These are phyloP conservation scores for Epinephelus awoara DNA, from an alignment of 2,797 vertebrate species.

Conservation along the genomic window DNA sequence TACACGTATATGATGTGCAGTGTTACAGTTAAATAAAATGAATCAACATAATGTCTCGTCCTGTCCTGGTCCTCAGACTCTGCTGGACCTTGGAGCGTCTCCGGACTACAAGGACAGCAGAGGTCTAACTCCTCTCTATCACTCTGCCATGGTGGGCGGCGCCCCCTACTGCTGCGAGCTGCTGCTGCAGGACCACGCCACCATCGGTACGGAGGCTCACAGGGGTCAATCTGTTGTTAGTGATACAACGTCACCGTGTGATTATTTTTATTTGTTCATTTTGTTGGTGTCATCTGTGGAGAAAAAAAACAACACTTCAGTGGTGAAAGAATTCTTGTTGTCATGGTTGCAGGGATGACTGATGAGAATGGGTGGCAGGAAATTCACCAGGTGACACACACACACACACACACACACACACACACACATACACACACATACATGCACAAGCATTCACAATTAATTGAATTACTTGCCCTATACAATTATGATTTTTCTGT, in stretches of 20 bases:
- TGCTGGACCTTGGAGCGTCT: slow-evolving; percentile 95
- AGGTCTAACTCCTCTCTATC: slow-evolving; percentile 95
- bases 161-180: slow-evolving; percentile 98
- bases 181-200: slow-evolving; percentile 94
- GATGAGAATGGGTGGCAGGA: slow-evolving; percentile 99
- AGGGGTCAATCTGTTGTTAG: neutral
- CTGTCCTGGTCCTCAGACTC: slow-evolving; percentile 83
- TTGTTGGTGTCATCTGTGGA: slow-evolving; percentile 16
- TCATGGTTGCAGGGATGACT: slow-evolving; percentile 87
- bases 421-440: neutral
- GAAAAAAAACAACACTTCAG: slow-evolving; percentile 19
- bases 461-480: slow-evolving; percentile 17
- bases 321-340: slow-evolving; percentile 52
- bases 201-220: slow-evolving; percentile 76
- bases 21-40: too few relatives aligned
- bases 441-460: slow-evolving; percentile 26
- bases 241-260: neutral
- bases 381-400: slow-evolving; percentile 92
- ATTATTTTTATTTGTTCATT: slow-evolving; percentile 1
- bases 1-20: too few relatives aligned
- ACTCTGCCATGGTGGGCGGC: slow-evolving; percentile 96
- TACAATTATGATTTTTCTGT: slow-evolving; percentile 46
- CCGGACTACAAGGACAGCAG: slow-evolving; percentile 98
- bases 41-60: neutral
- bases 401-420: slow-evolving; percentile 25